Evolutionary conservation across 2,888 invertebrate species (phyloP).

Genomic region (Lasioglossum vierecki): DNA sequence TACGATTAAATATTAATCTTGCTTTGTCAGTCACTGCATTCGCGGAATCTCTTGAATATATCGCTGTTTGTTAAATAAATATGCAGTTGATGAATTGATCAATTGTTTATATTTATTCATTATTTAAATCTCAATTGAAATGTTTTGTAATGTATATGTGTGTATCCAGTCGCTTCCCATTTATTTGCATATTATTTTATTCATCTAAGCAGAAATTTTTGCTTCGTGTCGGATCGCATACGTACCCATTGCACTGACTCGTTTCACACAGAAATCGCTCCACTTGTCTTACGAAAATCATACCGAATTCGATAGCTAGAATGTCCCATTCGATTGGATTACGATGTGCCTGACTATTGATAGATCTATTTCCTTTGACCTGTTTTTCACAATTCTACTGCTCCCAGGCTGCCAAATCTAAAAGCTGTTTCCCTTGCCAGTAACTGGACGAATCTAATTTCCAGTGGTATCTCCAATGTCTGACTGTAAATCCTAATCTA

Average conservation of each 20-base stretch:
- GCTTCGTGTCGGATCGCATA: not conserved
- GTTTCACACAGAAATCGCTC: not conserved
- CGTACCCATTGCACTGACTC: not conserved
- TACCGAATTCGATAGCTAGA: not conserved
- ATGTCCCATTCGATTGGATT: not conserved
- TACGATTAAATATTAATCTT: not conserved
- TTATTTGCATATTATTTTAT: not conserved
- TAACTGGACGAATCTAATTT: not conserved
- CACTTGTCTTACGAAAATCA: not conserved
- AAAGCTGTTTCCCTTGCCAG: not conserved
- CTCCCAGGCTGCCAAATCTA: not conserved
- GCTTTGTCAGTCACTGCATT: not conserved
- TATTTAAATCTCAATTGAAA: not conserved
- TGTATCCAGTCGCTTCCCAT: not conserved
- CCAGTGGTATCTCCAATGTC: not conserved
- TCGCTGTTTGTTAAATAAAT: not conserved
- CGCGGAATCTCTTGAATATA: not conserved
- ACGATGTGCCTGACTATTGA: not conserved
- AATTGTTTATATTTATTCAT: not conserved
- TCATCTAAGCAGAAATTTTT: not conserved
- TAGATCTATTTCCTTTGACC: conserved; percentile 8
- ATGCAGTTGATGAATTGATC: not conserved
- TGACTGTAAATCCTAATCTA: not conserved
- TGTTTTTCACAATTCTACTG: not conserved
- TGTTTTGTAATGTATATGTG: not conserved